These are phyloP conservation scores for Psilopsiagon aurifrons DNA, from an alignment of 2,113 vertebrate genomes.

Conservation along the genomic window DNA sequence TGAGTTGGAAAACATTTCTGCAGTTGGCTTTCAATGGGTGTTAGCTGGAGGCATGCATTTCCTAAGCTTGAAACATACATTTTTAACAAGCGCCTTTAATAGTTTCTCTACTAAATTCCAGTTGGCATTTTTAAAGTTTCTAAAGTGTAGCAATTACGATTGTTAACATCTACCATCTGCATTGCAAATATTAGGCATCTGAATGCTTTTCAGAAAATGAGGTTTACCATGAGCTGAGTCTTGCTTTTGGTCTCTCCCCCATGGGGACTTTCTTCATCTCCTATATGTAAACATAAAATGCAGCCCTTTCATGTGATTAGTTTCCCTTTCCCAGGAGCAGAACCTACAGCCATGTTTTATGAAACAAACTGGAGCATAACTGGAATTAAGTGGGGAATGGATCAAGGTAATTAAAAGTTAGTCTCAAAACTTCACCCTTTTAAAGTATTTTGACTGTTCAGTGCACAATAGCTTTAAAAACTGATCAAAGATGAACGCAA, in stretches of 20 bases:
- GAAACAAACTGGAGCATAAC: not conserved
- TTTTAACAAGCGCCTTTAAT: not conserved
- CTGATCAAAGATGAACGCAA: not conserved
- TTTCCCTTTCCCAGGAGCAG: not conserved
- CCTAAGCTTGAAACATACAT: not conserved
- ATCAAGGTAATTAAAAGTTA: not conserved
- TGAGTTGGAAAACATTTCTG: not conserved
- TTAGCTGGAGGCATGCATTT: not conserved
- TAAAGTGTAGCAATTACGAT: not conserved
- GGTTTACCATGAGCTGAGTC: not conserved
- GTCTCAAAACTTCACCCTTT: not conserved
- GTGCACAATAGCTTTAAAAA: constrained; percentile 1
- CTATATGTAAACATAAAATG: not conserved
- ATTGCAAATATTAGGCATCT: not conserved
- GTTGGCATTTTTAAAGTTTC: not conserved
- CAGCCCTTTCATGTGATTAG: not conserved
- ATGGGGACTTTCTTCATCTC: not conserved
- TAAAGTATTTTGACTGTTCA: not conserved
- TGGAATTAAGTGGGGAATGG: not conserved
- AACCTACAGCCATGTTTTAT: not conserved
- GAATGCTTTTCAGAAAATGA: not conserved
- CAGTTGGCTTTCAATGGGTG: not conserved
- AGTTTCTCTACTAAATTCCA: not conserved
- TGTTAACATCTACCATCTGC: constrained; percentile 1
- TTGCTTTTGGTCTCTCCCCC: not conserved